phyloP scores from a whole-genome alignment of 1,140 invertebrate genomes.

The Drosophila aff. region DNA sequence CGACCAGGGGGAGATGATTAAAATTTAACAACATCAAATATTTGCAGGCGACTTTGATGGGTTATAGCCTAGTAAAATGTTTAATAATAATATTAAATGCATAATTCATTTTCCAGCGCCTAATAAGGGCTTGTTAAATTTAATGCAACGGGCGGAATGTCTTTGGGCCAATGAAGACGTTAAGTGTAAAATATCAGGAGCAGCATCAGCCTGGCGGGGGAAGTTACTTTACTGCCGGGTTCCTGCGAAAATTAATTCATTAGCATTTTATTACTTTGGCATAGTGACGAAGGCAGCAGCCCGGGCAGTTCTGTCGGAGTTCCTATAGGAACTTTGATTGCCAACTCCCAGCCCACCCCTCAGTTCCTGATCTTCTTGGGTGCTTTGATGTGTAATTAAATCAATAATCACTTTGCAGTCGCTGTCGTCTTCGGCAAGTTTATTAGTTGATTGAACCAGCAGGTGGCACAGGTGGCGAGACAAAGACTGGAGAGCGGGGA shows the following conservation, averaged over 20 bases:
- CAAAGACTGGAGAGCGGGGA: neutral
- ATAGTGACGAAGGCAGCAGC: conserved; percentile 39
- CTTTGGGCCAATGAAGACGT: conserved; percentile 42
- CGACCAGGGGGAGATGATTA: conserved; percentile 27
- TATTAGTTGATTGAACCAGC: conserved; percentile 48
- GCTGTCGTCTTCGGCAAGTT: conserved; percentile 37
- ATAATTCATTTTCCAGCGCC: conserved; percentile 53
- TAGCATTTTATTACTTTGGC: conserved; percentile 76
- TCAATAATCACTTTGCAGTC: conserved; percentile 75
- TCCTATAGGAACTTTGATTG: conserved; percentile 18
- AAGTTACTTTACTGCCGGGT: conserved; percentile 56
- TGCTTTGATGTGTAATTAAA: conserved; percentile 82
- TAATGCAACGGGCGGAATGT: conserved; percentile 53
- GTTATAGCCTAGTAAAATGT: conserved; percentile 9
- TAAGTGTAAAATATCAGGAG: conserved; percentile 40
- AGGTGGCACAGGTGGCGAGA: conserved; percentile 41
- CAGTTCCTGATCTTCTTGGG: conserved; percentile 13
- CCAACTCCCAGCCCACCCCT: neutral
- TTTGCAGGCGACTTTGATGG: conserved; percentile 52
- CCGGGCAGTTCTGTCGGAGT: conserved; percentile 8
- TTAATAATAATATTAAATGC: conserved; percentile 65
- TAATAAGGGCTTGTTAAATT: conserved; percentile 66
- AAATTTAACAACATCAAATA: conserved; percentile 52
- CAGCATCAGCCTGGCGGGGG: neutral
- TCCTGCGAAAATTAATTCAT: conserved; percentile 80